These are phyloP conservation scores for Muntiacus reevesi DNA, from an alignment of 2,113 vertebrate species.

Conservation along the genomic window DNA sequence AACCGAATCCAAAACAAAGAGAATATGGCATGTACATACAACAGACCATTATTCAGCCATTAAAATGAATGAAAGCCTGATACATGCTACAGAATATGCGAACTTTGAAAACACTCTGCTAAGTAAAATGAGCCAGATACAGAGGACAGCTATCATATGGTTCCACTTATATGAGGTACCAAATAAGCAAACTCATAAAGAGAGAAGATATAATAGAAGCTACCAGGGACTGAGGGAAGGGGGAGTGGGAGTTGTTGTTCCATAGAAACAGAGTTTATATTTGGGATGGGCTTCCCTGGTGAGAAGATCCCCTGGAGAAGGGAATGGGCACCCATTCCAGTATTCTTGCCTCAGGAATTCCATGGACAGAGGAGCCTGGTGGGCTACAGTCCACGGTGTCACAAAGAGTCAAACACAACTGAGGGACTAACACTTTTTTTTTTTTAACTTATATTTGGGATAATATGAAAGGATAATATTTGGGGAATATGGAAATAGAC, in stretches of 20 bases:
- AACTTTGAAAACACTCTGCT: background rate
- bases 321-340: background rate
- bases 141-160: background rate
- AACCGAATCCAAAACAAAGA: background rate
- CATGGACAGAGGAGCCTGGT: background rate
- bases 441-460: background rate
- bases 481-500: background rate
- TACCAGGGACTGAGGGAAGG: background rate
- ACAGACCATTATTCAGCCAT: background rate
- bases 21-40: background rate
- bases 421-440: background rate
- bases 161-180: background rate
- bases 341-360: background rate
- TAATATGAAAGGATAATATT: background rate
- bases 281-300: background rate
- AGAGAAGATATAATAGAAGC: background rate
- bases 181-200: background rate
- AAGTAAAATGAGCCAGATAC: background rate
- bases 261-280: background rate
- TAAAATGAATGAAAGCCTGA: background rate
- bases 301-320: background rate
- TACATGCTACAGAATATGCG: background rate
- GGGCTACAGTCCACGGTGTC: background rate
- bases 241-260: background rate
- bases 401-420: background rate